These are phyloP conservation scores for Leptodactylus fuscus DNA, from an alignment of 2,113 vertebrate genomes.

Conservation along the genomic window DNA sequence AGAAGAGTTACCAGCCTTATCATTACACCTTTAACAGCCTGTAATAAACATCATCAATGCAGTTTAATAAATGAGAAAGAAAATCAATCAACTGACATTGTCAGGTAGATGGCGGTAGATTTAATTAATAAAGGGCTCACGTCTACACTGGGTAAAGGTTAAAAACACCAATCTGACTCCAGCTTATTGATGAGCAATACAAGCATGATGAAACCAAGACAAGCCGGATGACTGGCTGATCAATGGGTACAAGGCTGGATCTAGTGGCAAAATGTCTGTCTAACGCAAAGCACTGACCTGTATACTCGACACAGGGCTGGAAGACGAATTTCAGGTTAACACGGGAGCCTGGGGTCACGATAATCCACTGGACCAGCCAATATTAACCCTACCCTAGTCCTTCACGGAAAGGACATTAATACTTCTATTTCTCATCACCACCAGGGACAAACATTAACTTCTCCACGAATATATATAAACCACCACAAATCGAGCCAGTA, in stretches of 20 bases:
- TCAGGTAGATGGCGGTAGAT: neutral
- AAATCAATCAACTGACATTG: neutral
- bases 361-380: no score
- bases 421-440: no score
- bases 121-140: neutral
- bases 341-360: no score
- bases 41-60: neutral
- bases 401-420: no score
- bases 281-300: no score
- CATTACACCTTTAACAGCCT: neutral
- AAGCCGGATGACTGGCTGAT: neutral
- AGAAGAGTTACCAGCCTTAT: neutral
- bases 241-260: neutral
- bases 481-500: no score
- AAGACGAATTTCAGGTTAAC: no score
- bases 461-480: no score
- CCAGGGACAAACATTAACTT: no score
- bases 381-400: no score
- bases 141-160: neutral
- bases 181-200: neutral
- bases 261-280: neutral
- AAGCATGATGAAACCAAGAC: neutral
- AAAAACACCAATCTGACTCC: no score
- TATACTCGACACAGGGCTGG: no score
- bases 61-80: neutral